Evolutionary conservation across 2,888 invertebrate species (phyloP), one percentile per base, ranked within the genome.

Genomic region (Agrotis ipsilon): DNA sequence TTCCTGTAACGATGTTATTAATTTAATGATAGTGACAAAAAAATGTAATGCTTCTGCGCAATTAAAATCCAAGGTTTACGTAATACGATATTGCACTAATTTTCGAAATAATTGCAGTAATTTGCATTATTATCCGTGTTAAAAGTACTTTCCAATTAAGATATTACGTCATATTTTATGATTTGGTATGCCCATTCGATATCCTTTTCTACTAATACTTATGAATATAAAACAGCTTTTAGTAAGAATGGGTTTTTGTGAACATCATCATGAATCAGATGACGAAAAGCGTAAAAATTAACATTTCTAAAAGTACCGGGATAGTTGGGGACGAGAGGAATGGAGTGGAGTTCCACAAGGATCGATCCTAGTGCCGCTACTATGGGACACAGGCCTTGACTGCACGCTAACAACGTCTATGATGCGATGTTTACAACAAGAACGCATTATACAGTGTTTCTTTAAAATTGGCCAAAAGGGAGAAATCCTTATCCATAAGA

Each of bases 81-180:
- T 32, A 43, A 70, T 6, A 57, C 6, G 24, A 61, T 48, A 14
- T 24, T 45, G 21, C 19, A 57, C 24, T 16, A 45, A 60, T 59
- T 54, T 54, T 9, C 32, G 48, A 27, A 54, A 27, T 32, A 21
- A 49, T 45, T 46, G 27, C 19, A 32, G n/a, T 7, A 0, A 65
- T 32, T 64, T 55, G 32, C 57, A 58, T 39, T 76, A 24, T 74
- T 69, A 19, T 65, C 24, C 18, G 39, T 27, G 46, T 54, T 54
- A 55, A 7, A 9, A 45, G 27, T 66, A 32, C 9, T 21, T 18
- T 52, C 13, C 32, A 49, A 75, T 45, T 16, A 48, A n/a, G n/a
- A 32, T 65, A 14, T 21, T 46, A 16, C 45, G 2, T 19, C 0
- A 19, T 52, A 21, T 14, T 52, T n/a, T 55, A 16, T 21, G 11